These are phyloP conservation scores for Drosophila lowei DNA, from an alignment of 1,140 invertebrate genomes.

Conservation along the genomic window DNA sequence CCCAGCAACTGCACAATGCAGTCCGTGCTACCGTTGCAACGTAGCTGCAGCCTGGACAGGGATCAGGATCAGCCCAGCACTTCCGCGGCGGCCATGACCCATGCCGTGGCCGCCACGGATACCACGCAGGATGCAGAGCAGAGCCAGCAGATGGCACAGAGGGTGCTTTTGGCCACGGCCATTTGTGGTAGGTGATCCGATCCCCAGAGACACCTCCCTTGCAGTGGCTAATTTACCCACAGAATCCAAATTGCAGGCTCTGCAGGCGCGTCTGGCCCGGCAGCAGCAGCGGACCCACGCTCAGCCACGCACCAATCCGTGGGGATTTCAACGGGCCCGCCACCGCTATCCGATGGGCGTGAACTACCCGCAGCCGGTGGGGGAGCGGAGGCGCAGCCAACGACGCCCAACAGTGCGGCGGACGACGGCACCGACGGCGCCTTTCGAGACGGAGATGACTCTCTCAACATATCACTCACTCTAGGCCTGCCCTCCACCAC, in stretches of 20 bases:
- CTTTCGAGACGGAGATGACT: slow-evolving; percentile 60
- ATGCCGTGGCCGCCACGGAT: slow-evolving; percentile 63
- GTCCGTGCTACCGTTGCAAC: slow-evolving; percentile 66
- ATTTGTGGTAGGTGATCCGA: slow-evolving; percentile 68
- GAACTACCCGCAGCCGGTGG: slow-evolving; percentile 69
- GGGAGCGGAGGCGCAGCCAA: slow-evolving; percentile 37
- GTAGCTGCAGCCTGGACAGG: slow-evolving; percentile 54
- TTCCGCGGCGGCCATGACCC: slow-evolving; percentile 70
- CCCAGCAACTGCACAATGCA: slow-evolving; percentile 69
- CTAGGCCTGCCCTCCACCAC: slow-evolving; percentile 66
- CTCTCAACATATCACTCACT: slow-evolving; percentile 82
- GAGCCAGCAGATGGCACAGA: slow-evolving; percentile 44
- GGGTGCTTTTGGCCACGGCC: slow-evolving; percentile 67
- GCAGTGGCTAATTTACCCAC: slow-evolving; percentile 68
- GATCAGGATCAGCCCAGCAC: slow-evolving; percentile 68
- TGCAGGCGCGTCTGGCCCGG: slow-evolving; percentile 71
- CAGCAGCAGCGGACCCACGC: slow-evolving; percentile 33
- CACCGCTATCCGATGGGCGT: slow-evolving; percentile 76
- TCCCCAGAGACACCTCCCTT: slow-evolving; percentile 15
- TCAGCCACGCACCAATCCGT: slow-evolving; percentile 51
- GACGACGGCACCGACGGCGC: slow-evolving; percentile 65
- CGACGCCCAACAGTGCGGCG: slow-evolving; percentile 62
- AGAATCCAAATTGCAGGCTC: slow-evolving; percentile 82
- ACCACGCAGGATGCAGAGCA: slow-evolving; percentile 57
- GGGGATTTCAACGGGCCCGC: slow-evolving; percentile 71